Evolutionary conservation across 2,797 vertebrate species (phyloP), one percentile per base, ranked within the genome.

Genomic region (Enteromius thamalakanensis): DNA sequence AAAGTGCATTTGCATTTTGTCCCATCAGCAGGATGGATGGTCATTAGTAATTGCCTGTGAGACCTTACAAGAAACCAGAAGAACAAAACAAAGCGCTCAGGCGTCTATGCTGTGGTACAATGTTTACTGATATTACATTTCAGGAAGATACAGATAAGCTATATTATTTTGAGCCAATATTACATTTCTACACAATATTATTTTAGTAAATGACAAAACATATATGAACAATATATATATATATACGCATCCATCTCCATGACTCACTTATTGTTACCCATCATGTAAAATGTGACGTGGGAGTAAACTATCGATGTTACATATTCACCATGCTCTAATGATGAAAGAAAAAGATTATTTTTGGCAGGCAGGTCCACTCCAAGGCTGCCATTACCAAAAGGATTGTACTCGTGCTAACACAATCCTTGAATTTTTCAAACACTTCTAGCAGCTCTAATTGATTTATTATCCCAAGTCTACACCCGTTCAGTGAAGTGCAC

Each of bases 11-110:
- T 84, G 85, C 89, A 92, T 90, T 90, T 82, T 86, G 84, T 84
- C 85, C 86, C 62, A 76, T 92, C 89, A 89, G 91, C 90, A 91
- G 88, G 90, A 91, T 84, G 68, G 64, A 64, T 58, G 88, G 89
- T 90, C 91, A 90, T 90, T 88, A 87, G 86, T 85, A 89, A 91
- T 88, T 87, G 87, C 83, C 87, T 86, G 76, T 82, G 81, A 78
- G 76, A 83, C 70, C 85, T 34, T 82, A 84, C 53, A 34, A 72
- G 49, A 34, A 2, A 29, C 67, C 71, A 68, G 8, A 82, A 64
- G 80, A 86, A 77, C 78, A 26, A 65, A 83, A 82, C 62, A 29
- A 84, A 58, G 53, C 62, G 11, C 76, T 62, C 29, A 11, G 78
- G 26, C 8, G 0, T 34, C 69, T 47, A 12, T 76, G 34, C 17